Conservation (phyloP, 2,797 vertebrate species). For the Chloroceryle amazona region DNA sequence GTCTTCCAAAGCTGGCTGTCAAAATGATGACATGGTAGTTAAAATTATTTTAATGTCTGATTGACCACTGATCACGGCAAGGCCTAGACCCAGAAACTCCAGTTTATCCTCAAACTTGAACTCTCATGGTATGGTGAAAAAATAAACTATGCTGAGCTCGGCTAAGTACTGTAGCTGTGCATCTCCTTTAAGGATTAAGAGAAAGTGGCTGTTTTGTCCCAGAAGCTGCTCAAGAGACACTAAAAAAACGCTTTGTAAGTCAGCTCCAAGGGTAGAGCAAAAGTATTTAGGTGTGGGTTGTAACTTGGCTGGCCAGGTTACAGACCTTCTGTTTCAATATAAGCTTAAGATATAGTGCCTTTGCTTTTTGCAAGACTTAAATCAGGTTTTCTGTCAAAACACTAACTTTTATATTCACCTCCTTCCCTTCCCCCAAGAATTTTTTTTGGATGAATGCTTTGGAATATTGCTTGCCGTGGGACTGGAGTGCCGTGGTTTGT, state of each 20-base stretch:
- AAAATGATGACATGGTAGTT: conserved; percentile 62
- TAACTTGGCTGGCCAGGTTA: conserved; percentile 93
- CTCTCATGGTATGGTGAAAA: not conserved
- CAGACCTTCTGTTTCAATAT: conserved; percentile 70
- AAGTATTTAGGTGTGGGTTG: not conserved
- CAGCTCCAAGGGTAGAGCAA: not conserved
- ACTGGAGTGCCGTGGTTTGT: not conserved
- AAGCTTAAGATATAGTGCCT: conserved; percentile 49
- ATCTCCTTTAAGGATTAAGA: not conserved
- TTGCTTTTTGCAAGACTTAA: conserved; percentile 34
- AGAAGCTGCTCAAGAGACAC: not conserved
- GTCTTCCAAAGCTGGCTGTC: conserved; percentile 12
- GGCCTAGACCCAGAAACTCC: not conserved
- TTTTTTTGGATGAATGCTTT: conserved; percentile 70
- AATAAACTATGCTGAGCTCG: not conserved
- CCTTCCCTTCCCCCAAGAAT: conserved; percentile 75
- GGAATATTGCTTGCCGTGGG: conserved; percentile 74
- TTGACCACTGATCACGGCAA: conserved; percentile 18
- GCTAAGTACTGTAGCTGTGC: not conserved
- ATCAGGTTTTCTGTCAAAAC: not conserved
- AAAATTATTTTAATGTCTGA: conserved; percentile 41
- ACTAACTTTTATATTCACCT: conserved; percentile 38
- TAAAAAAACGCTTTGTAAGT: not conserved
- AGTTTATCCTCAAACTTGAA: not conserved
- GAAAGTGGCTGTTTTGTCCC: not conserved